phyloP scores from a whole-genome alignment of 2,797 vertebrate species.

The Urocyon cinereoargenteus region DNA sequence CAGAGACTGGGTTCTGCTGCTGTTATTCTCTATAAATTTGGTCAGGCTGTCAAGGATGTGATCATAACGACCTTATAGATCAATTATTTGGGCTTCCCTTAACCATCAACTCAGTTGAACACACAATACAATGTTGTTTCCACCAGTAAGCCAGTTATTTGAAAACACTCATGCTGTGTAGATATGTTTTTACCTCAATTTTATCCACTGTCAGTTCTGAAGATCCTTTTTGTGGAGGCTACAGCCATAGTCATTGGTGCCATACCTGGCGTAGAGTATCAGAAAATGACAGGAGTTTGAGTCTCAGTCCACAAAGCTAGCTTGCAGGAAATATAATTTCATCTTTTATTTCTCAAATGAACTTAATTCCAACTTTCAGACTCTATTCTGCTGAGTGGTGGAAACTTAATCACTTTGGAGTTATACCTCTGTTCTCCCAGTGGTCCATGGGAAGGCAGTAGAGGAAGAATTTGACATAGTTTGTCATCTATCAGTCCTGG shows the following conservation, averaged over 20 bases:
- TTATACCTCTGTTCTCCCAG: not conserved
- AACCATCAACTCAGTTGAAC: slow-evolving; percentile 39
- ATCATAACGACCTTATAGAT: not conserved
- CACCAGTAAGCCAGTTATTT: slow-evolving; percentile 22
- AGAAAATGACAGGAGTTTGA: slow-evolving; percentile 35
- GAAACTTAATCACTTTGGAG: not conserved
- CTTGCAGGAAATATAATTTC: slow-evolving; percentile 47
- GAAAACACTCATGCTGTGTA: slow-evolving; percentile 35
- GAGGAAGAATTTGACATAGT: not conserved
- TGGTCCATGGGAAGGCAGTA: not conserved
- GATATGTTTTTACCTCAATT: slow-evolving; percentile 38
- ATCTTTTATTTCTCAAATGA: slow-evolving; percentile 14
- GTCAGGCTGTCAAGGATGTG: slow-evolving; percentile 74
- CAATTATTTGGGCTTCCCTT: slow-evolving; percentile 49
- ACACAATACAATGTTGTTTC: slow-evolving; percentile 35
- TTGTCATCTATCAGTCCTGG: not conserved
- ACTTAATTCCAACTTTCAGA: slow-evolving; percentile 42
- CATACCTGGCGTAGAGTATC: not conserved
- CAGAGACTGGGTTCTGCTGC: slow-evolving; percentile 76
- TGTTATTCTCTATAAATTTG: slow-evolving; percentile 81
- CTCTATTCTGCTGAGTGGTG: not conserved
- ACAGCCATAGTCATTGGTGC: not conserved
- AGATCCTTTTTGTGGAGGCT: slow-evolving; percentile 4
- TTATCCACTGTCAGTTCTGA: not conserved
- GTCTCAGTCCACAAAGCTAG: not conserved